phyloP scores from a whole-genome alignment of 1,140 invertebrate genomes.

The Choristoneura fumiferana region DNA sequence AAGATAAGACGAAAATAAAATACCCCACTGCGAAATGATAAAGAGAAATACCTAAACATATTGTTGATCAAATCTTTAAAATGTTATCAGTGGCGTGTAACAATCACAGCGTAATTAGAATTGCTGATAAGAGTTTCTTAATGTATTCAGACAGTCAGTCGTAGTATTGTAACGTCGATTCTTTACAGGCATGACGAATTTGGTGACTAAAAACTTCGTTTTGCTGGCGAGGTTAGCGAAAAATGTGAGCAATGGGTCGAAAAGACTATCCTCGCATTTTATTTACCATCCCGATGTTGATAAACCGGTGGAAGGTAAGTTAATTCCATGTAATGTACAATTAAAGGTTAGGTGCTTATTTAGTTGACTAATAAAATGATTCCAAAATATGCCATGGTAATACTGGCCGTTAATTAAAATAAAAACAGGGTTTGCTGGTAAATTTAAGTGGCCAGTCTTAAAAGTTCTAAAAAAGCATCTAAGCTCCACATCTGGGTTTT shows the following conservation, averaged over 20 bases:
- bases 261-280: conserved; percentile 67
- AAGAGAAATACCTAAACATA: conserved; percentile 13
- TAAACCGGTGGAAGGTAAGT: conserved; percentile 60
- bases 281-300: conserved; percentile 64
- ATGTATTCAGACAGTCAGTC: conserved; percentile 35
- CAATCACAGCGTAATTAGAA: conserved; percentile 53
- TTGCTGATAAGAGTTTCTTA: conserved; percentile 69
- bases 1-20: conserved; percentile 2
- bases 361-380: conserved; percentile 2
- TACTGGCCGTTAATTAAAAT: no score
- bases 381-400: no score
- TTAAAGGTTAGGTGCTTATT: conserved; percentile 13
- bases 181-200: conserved; percentile 45
- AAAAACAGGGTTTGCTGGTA: no score
- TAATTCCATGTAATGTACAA: neutral
- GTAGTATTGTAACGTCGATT: neutral
- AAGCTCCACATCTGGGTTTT: no score
- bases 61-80: conserved; percentile 4
- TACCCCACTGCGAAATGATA: conserved; percentile 5
- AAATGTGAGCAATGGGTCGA: conserved; percentile 50
- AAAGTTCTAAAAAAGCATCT: no score
- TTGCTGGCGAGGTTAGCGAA: conserved; percentile 46
- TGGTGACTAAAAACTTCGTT: conserved; percentile 41
- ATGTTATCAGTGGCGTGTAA: conserved; percentile 28
- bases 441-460: no score